Conservation (phyloP, 2,888 invertebrate species). For the Synergus japonicus region DNA sequence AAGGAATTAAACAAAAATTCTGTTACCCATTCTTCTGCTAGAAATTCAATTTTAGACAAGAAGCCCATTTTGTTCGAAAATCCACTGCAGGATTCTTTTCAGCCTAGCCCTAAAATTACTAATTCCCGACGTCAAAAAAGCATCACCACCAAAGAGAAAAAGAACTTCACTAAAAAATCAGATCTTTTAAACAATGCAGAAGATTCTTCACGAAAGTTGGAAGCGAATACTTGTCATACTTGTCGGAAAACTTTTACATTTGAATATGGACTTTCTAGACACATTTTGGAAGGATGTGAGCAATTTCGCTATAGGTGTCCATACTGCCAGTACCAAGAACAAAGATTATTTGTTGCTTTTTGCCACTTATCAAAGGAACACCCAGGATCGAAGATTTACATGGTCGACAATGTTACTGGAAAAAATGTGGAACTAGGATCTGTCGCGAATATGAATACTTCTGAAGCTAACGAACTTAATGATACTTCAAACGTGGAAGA, state of each 20-base stretch:
- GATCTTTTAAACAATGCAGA: not conserved
- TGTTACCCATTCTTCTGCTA: too few species aligned
- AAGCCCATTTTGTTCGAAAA: not conserved
- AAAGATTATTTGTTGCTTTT: not conserved
- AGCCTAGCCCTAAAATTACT: not conserved
- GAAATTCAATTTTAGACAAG: not conserved
- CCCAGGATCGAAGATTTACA: constrained; percentile 4
- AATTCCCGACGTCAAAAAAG: not conserved
- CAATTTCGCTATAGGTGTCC: not conserved
- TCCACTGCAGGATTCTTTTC: not conserved
- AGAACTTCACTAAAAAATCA: not conserved
- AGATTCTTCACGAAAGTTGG: not conserved
- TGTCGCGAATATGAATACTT: not conserved
- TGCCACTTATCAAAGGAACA: constrained; percentile 13
- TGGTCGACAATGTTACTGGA: not conserved
- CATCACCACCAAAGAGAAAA: not conserved
- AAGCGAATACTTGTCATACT: not conserved
- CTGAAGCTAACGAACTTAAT: not conserved
- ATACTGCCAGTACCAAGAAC: not conserved
- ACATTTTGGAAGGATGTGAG: constrained; percentile 16
- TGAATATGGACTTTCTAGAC: constrained; percentile 25
- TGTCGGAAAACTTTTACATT: constrained; percentile 14
- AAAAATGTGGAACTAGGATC: not conserved
- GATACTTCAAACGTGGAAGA: not conserved
- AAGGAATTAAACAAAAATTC: not conserved